Base-by-base conservation (phyloP, 1,140 invertebrate species). In the Drosophila sturtevanti region DNA sequence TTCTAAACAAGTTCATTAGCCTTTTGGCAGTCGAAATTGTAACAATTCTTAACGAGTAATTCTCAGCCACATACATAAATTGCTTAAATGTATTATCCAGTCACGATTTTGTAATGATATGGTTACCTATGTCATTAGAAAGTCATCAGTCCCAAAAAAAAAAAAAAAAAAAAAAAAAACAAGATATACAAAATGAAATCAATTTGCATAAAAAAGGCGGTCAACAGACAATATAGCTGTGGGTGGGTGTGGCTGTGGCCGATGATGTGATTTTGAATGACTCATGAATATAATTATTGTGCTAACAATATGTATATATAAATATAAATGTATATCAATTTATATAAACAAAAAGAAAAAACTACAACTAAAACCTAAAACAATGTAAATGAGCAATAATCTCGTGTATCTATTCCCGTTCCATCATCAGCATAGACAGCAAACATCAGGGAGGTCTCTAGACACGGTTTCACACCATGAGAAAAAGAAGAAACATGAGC, bases 181-280 rank as follows among this genome's bases (percentile, higher is more conserved):
- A 48, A 68, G n/a, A n/a, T n/a, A n/a, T n/a, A n/a, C n/a, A 2
- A 14, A 27, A 74, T 22, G 61, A 74, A 79, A 84, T 84, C 66
- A 84, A 79, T 78, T 79, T 72, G 59, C 67, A 63, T 76, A 22
- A 5, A 35, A 34, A 58, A 58, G 38, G 52, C 56, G 54, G 71
- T 51, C 70, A 58, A 59, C 16, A 7, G 37, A n/a, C 54, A 37
- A 31, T 11, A 72, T 38, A 48, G 52, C 51, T 54, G 44, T 56
- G 52, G 12, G 55, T 74, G 70, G 70, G 72, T 63, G 48, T 14
- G 58, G 35, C 34, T n/a, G 22, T 21, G 6, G 21, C 37, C 16
- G 35, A 11, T 24, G 68, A 51, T 27, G 54, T 18, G 27, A 56
- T 56, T n/a, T 56, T 12, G 16, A 6, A 35, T 62, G 35, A 65